phyloP scores from a whole-genome alignment of 2,113 vertebrate species.

The Lanius ludovicianus region DNA sequence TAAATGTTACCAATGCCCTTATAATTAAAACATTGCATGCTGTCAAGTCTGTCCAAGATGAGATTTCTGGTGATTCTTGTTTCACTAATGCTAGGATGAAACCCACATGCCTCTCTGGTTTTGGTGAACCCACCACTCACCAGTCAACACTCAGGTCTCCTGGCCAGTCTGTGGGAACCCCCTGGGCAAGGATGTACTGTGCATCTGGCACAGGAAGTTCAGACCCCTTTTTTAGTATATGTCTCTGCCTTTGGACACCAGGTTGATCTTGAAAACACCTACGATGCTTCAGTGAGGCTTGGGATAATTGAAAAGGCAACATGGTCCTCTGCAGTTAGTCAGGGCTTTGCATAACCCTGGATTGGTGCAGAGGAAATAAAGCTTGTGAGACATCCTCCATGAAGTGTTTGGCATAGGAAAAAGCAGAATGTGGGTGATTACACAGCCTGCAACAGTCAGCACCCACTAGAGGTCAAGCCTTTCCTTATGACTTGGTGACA shows the following conservation, averaged over 20 bases:
- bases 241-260: not conserved
- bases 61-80: not conserved
- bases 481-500: not conserved
- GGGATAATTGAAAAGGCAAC: not conserved
- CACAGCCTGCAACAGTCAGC: not conserved
- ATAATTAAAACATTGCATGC: not conserved
- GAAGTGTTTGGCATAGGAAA: not conserved
- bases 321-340: not conserved
- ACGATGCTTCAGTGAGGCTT: not conserved
- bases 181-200: not conserved
- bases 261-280: not conserved
- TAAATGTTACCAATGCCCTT: not conserved
- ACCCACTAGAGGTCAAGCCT: not conserved
- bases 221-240: not conserved
- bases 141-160: not conserved
- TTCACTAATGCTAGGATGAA: not conserved
- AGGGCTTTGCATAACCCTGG: not conserved
- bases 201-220: not conserved
- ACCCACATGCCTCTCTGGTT: accelerated
- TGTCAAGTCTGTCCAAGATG: not conserved
- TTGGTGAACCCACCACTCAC: not conserved
- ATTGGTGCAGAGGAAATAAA: not conserved
- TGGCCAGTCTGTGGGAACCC: not conserved
- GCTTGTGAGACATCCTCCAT: not conserved
- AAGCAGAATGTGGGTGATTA: not conserved